Evolutionary conservation across 2,797 vertebrate species (phyloP), one percentile per base, ranked within the genome.

Genomic region (Knipowitschia caucasica): DNA sequence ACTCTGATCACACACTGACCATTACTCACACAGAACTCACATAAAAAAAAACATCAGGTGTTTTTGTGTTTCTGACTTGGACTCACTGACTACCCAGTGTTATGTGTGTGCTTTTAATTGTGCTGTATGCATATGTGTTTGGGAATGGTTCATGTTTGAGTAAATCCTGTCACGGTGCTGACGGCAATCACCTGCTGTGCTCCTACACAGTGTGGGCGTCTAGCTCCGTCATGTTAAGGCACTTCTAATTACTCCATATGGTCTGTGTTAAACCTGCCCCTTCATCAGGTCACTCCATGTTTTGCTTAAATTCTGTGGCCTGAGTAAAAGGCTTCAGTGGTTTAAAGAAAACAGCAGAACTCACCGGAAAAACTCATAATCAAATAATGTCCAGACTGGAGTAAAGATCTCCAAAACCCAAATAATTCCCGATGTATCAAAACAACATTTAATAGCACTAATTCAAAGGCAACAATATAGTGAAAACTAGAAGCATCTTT

Each of bases 171-270:
- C 42, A 44, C 15, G 14, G 1, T 29, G 4, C 25, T 45, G 46
- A 33, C 30, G 14, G 18, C 20, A 33, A 49, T 33, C 46, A 49
- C 46, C 18, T 34, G 46, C 44, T 20, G 27, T 21, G 20, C 14
- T 4, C 17, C 25, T 26, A 12, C 36, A 38, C 3, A 25, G 21
- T 29, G 43, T 44, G n/a, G 14, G 24, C 4, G 14, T 43, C 10
- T n/a, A 18, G n/a, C n/a, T n/a, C n/a, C n/a, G n/a, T 27, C 24
- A 46, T 26, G 20, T n/a, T 39, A 26, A 38, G 5, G 39, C 43
- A 20, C 34, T 31, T 57, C 39, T 36, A 25, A 62, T 51, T 56
- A 42, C 17, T 40, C 4, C 15, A 47, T 11, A 39, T 45, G 29
- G 36, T 39, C 39, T 7, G 8, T 20, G 14, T 4, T 34, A 20